Base-by-base conservation (phyloP, 2,797 vertebrate species). In the Melanotaenia trifasciata region DNA sequence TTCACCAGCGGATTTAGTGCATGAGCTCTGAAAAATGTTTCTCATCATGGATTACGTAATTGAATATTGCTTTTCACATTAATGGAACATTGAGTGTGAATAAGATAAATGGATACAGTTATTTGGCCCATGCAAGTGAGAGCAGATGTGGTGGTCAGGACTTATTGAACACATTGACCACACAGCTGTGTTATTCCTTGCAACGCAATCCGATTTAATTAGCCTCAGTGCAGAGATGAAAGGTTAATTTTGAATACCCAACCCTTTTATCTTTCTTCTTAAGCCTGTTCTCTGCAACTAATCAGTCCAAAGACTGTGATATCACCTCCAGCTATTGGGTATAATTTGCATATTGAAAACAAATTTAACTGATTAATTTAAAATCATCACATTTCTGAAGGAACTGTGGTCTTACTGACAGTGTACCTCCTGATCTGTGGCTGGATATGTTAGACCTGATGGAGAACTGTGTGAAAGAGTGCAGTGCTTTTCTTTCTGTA, bases 121-220 rank as follows among this genome's bases (percentile, higher is more conserved):
- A 20, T 66, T 64, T 73, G 64, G 58, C 70, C 40, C 45, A 20
- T 59, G 61, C 76, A 56, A 26, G 33, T 22, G 38, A 74, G 58
- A 78, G 66, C 81, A 72, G 70, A 71, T 85, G 60, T 76, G 60
- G 28, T 43, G 67, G 68, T 79, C 40, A 30, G 71, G 57, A 70
- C 86, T 89, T 85, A 90, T 86, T 82, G 87, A 92, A 74, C 79
- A 75, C 78, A 90, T 78, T 72, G 88, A 89, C 84, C 74, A 73
- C 71, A 68, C 60, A 72, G 69, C 76, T 79, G 69, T 67, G 85
- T 74, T 67, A 81, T 64, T 78, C 76, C 80, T 85, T 51, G 45
- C 57, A 67, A 77, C 75, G 68, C 74, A 35, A 68, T 90, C 57
- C 64, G 68, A 60, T 87, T 70, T 67, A 72, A 84, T 92, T 87